Evolutionary conservation across 2,888 invertebrate species (phyloP).

Genomic region (Esperia sulphurella): DNA sequence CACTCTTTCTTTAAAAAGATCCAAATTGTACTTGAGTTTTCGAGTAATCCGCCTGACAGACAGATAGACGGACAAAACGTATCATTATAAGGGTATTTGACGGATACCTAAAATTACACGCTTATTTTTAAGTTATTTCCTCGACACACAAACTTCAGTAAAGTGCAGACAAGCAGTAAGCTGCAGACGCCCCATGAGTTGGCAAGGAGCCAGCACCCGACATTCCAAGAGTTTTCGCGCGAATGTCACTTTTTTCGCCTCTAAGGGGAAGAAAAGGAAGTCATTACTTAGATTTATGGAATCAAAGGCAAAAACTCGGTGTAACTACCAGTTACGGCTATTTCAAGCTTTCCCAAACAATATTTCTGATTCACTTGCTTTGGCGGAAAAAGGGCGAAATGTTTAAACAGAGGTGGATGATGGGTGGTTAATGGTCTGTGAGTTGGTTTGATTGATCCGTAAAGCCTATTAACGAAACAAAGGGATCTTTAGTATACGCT

Average conservation of each 20-base stretch:
- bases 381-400: not conserved
- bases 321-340: conserved; percentile 14
- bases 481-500: no score
- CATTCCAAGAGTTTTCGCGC: conserved; percentile 35
- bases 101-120: no score
- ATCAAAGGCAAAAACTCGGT: conserved; percentile 27
- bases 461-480: no score
- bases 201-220: conserved; percentile 51
- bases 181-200: conserved; percentile 47
- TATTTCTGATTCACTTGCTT: not conserved
- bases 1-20: no score
- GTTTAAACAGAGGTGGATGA: not conserved
- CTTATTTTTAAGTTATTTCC: conserved; percentile 2
- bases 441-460: not conserved
- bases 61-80: no score
- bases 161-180: conserved; percentile 27
- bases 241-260: conserved; percentile 54
- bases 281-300: conserved; percentile 72
- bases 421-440: not conserved
- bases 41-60: no score
- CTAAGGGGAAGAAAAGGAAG: conserved; percentile 53
- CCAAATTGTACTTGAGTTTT: no score
- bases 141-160: not conserved
- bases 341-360: conserved; percentile 2
- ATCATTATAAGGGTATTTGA: no score